Conservation (phyloP, 2,113 vertebrate genomes). For the Podilymbus podiceps region DNA sequence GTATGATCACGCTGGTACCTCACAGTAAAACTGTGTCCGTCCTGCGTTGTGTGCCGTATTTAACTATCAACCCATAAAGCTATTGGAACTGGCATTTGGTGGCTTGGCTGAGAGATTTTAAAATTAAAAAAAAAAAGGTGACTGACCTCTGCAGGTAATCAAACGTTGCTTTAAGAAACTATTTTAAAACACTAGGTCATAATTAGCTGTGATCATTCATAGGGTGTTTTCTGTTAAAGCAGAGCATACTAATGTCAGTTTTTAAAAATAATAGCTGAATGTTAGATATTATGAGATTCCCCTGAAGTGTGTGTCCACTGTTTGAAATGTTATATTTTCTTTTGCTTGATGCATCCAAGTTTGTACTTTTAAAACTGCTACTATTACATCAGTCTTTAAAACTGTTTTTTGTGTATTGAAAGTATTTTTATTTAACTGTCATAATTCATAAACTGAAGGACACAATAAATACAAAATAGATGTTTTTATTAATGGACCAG, state of each 20-base stretch:
- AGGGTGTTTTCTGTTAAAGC: neutral
- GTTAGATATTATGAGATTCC: neutral
- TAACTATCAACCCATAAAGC: neutral
- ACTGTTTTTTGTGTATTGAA: neutral
- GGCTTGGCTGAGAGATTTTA: neutral
- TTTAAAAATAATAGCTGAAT: neutral
- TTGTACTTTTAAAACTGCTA: neutral
- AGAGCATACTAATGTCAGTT: neutral
- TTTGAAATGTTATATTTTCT: neutral
- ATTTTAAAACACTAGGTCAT: neutral
- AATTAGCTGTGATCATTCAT: neutral
- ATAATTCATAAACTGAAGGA: neutral
- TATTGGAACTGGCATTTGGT: neutral
- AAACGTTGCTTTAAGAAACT: neutral
- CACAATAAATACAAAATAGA: neutral
- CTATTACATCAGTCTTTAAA: rapidly evolving
- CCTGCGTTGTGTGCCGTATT: neutral
- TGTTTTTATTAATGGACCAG: neutral
- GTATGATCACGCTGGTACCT: neutral
- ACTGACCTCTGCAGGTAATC: neutral
- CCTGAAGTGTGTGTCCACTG: rapidly evolving
- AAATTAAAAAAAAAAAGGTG: neutral
- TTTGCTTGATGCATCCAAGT: neutral
- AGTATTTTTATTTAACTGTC: neutral
- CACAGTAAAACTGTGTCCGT: neutral